Base-by-base conservation (phyloP, 2,888 invertebrate genomes). In the Autographa pulchrina region DNA sequence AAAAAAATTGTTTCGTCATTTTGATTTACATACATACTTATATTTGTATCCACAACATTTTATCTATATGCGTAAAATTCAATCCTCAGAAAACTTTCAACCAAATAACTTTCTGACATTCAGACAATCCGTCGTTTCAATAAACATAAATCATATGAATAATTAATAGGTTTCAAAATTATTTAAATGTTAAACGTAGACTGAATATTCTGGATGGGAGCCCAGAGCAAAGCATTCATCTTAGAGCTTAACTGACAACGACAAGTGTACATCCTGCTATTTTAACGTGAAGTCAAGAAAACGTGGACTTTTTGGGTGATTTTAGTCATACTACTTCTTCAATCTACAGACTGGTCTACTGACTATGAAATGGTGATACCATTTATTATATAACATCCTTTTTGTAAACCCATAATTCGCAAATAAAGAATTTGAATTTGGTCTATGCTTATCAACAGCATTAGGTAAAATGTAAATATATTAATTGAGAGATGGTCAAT, bases 211-310 rank as follows among this genome's bases (percentile, higher is more conserved):
- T 88, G 88, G 89, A 88, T 81, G 81, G 70, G 74, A 78, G 88
- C 88, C 88, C 84, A 82, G 85, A 86, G 82, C 80, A 83, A 86
- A 87, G 83, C 89, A 92, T 92, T 90, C 84, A 89, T 91, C 90
- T 90, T 90, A 84, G 81, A 86, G 84, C 82, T 85, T 87, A 89
- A 88, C 88, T 88, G 90, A 88, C 89, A 86, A 86, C 80, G 87
- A 86, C 88, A 89, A 87, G 86, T 85, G 84, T 86, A 88, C 80
- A 85, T 83, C 81, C 78, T 70, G 79, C 77, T 80, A 73, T 78
- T 70, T 63, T 64, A 68, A 71, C 83, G 25, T 9, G 8, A 64
- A 81, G 67, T 32, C 35, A 66, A n/a, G 60, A 81, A 83, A 68
- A 32, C 18, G 16, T 18, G 0, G 54, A 56, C 13, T 11, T 38